phyloP scores from a whole-genome alignment of 2,113 vertebrate species.

The Nicator chloris region DNA sequence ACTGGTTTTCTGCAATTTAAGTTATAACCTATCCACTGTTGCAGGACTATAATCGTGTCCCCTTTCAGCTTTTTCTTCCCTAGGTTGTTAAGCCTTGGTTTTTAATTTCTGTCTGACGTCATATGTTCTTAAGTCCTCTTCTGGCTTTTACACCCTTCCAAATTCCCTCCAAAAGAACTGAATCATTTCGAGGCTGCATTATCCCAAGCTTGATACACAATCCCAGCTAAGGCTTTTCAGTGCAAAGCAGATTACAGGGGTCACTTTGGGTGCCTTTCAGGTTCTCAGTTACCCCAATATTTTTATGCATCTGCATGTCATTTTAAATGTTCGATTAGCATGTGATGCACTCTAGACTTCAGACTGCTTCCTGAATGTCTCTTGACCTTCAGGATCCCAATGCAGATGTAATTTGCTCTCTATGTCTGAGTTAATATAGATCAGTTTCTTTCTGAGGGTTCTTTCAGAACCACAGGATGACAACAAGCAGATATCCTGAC shows the following conservation, averaged over 20 bases:
- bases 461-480: neutral
- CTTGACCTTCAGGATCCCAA: neutral
- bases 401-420: neutral
- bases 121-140: neutral
- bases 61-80: neutral
- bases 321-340: neutral
- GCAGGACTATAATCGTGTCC: fast-evolving
- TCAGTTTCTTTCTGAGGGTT: neutral
- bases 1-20: neutral
- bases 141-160: neutral
- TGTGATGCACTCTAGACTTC: neutral
- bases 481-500: neutral
- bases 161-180: neutral
- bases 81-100: neutral
- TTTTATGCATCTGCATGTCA: neutral
- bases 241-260: neutral
- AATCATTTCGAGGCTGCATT: neutral
- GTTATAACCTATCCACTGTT: neutral
- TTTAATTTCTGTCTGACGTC: neutral
- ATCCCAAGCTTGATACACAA: neutral
- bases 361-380: neutral
- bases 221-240: neutral
- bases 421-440: neutral
- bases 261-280: neutral
- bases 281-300: neutral